Evolutionary conservation across 35 echinoderm and acorn worm species (phyloP).

Genomic region (Ophioderma brevispina): DNA sequence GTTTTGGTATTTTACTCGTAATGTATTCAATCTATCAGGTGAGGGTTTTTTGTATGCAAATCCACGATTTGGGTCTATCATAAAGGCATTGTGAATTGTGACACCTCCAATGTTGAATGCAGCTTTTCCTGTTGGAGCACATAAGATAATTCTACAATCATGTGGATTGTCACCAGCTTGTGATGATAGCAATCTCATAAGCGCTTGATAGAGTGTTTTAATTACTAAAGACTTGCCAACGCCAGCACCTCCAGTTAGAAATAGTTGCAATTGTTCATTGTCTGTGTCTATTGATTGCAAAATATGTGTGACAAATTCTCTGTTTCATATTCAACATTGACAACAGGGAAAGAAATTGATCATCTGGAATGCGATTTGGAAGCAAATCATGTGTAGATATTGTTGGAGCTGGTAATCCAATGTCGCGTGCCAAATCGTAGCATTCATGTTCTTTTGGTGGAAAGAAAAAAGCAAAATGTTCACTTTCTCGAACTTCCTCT

Average conservation of each 20-base stretch:
- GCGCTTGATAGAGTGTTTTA: conserved; percentile 19
- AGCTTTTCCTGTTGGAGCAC: conserved; percentile 14
- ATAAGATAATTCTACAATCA: background rate
- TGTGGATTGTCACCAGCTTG: background rate
- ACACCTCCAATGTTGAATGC: background rate
- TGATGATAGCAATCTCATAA: background rate
- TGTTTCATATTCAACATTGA: conserved; percentile 11
- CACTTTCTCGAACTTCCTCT: background rate
- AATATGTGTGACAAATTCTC: conserved; percentile 14
- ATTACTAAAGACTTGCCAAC: conserved; percentile 16
- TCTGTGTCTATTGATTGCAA: background rate
- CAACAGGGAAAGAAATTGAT: background rate
- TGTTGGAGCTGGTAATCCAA: background rate
- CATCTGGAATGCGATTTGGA: background rate
- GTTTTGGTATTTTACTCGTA: background rate
- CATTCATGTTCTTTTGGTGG: background rate
- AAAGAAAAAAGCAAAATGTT: background rate
- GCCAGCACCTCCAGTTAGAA: conserved; percentile 26
- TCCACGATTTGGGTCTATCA: background rate
- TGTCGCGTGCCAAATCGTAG: background rate
- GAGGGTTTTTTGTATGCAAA: background rate
- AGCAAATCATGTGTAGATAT: background rate
- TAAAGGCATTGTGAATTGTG: conserved; percentile 11
- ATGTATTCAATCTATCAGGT: background rate
- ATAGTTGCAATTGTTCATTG: background rate